Evolutionary conservation across 2,797 vertebrate genomes (phyloP), one percentile per base, ranked within the genome.

Genomic region (Ambastaia sidthimunki): DNA sequence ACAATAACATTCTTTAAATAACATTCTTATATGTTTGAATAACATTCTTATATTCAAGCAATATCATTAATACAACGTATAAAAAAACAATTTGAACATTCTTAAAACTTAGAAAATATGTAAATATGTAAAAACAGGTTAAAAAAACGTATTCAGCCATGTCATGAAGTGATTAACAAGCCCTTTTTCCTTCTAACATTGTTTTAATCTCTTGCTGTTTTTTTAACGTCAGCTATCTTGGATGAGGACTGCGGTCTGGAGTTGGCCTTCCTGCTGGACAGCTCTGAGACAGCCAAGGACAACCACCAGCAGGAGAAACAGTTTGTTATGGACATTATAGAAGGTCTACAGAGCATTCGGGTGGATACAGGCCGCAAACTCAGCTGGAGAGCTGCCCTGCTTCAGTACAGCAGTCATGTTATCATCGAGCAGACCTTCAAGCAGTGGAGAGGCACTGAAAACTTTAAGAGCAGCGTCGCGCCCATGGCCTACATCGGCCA

Each of bases 391-490:
- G 95, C 93, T 80, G 95, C 96, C 31, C 87, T 98, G 80, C 91
- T 98, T 60, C 97, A 98, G 92, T 98, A 97, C 87, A 98, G 96
- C 91, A 98, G 96, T 80, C 94, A 95, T 0, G 95, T 98, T 19
- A 92, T 92, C 81, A 94, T 92, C 37, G 96, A 97, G 84, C 96
- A 97, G 86, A 93, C 92, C 18, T 95, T 98, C 87, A 93, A 81
- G 72, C 92, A 96, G 80, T 98, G 96, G 97, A 93, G 85, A 81
- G 96, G 95, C 66, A 85, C 88, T 0, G 94, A 96, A 52, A 92
- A 92, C 84, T 98, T 98, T 89, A 96, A 94, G 91, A 88, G 81
- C 66, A 92, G 79, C 41, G 85, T 96, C 52, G 66, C 88, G 47
- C 93, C 96, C 63, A 94, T 97, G 65, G 23, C 90, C 65, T 96